Evolutionary conservation across 2,113 vertebrate species (phyloP).

Genomic region (Xerus inauris): DNA sequence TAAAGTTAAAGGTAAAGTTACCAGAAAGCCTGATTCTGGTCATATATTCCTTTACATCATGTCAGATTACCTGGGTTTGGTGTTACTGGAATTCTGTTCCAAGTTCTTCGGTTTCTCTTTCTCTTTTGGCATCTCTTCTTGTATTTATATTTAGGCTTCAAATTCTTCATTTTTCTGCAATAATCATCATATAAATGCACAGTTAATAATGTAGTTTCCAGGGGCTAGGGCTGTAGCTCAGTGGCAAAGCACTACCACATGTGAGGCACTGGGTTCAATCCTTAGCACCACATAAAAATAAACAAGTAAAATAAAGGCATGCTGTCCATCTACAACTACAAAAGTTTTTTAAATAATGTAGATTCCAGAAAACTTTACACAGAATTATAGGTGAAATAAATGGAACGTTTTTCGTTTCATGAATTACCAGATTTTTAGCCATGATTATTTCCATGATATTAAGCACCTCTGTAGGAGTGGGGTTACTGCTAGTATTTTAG

Average conservation of each 20-base stretch:
- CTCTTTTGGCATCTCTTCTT: constrained; percentile 61
- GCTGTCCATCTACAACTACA: too few relatives aligned
- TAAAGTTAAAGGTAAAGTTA: neutral
- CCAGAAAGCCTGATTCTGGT: neutral
- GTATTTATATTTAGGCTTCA: constrained; percentile 90
- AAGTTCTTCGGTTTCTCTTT: constrained; percentile 93
- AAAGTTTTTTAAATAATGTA: too few relatives aligned
- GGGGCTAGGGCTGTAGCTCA: too few relatives aligned
- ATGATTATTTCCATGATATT: neutral
- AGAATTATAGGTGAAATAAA: constrained; percentile 62
- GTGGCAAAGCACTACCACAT: too few relatives aligned
- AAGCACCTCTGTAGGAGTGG: neutral
- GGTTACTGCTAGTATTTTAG: neutral
- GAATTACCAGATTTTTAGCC: neutral
- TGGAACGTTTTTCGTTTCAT: neutral
- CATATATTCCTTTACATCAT: too few relatives aligned
- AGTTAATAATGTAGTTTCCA: neutral
- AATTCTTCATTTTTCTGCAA: constrained; percentile 96
- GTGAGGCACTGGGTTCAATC: too few relatives aligned
- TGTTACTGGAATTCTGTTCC: constrained; percentile 90
- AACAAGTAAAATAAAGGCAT: too few relatives aligned
- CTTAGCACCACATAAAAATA: too few relatives aligned
- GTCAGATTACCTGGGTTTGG: constrained; percentile 89
- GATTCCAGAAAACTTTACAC: constrained; percentile 66
- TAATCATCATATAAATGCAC: constrained; percentile 65